Base-by-base conservation (phyloP, 1,140 invertebrate species). In the Mesaphorura yosii region DNA sequence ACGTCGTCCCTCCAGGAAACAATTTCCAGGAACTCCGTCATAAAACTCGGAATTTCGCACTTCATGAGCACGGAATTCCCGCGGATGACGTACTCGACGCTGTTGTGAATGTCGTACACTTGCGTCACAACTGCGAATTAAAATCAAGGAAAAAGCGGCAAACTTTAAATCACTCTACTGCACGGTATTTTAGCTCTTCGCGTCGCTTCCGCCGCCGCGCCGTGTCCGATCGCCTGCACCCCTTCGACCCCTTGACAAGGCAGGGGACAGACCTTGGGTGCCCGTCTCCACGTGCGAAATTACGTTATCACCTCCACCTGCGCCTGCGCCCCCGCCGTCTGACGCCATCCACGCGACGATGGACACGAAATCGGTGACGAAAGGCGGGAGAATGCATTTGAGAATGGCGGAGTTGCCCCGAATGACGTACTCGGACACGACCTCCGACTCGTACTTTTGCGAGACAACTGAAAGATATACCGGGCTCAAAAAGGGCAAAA, bases 11-110 rank as follows among this genome's bases (percentile, higher is more conserved):
- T 81, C 91, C 91, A 95, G 6, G 84, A 83, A 23, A 87, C 75
- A 57, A 94, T 84, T 62, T 76, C 78, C 23, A 95, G 84, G 71
- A 92, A 93, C 72, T 93, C 88, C 39, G 85, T 84, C 40, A 93
- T 86, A 70, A 88, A 94, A 39, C 84, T 87, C 19, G 89, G 90
- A 61, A 93, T 84, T 64, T 83, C 82, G 72, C 90, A 95, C 70
- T 88, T 89, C 64, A 95, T 73, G 52, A 93, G 82, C 46, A 86
- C 89, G 40, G 87, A 84, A 70, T 92, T 91, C 51, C 88, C 88
- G 66, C 84, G 76, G 60, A 91, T 92, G 17, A 83, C 86, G 71
- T 90, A 90, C 65, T 89, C 87, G 70, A 90, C 88, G 71, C 88
- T 85, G 40, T 88, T 84, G 69, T 88, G 84, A 39, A 82, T 83